phyloP scores from a whole-genome alignment of 2,797 vertebrate genomes.

The Chaenodraco wilsoni region DNA sequence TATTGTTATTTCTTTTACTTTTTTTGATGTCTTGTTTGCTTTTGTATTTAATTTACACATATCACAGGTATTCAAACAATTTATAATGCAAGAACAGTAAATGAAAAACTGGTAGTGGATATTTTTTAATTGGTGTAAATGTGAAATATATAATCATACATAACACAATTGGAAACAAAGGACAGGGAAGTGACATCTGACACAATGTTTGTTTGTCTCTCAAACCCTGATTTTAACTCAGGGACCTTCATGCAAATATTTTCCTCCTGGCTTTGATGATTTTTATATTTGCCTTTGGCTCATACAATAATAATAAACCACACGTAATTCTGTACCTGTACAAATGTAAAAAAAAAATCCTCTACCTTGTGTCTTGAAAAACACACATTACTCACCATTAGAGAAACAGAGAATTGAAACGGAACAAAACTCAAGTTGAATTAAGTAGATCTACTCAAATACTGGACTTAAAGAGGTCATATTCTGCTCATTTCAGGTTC shows the following conservation, averaged over 20 bases:
- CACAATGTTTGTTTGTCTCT: not conserved
- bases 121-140: not conserved
- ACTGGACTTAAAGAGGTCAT: no score
- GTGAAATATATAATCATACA: not conserved
- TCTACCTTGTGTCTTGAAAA: no score
- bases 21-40: not conserved
- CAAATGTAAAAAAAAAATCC: no score
- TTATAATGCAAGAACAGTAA: not conserved
- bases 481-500: no score
- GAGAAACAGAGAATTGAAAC: no score
- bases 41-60: not conserved
- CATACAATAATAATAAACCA: not conserved
- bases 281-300: not conserved
- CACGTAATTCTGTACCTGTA: no score
- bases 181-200: not conserved
- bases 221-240: not conserved
- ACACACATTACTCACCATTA: no score
- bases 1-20: no score
- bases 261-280: not conserved
- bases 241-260: not conserved
- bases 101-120: not conserved
- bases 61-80: not conserved
- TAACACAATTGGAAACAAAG: conserved; percentile 2
- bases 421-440: no score
- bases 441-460: no score